These are phyloP conservation scores for Scrobipalpa costella DNA, from an alignment of 2,888 invertebrate genomes.

Conservation along the genomic window DNA sequence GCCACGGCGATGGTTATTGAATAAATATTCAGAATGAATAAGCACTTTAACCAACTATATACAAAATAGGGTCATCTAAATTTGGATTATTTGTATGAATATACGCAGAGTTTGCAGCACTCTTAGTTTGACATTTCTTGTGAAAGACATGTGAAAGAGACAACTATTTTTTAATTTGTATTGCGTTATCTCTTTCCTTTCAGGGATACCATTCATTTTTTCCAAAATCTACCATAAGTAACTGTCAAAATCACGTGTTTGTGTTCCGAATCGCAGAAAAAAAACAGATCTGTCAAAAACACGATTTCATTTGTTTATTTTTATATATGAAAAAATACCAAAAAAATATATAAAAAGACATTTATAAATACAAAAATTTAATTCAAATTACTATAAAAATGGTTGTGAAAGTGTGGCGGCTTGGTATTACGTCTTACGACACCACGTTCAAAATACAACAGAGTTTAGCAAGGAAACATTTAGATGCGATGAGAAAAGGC, in stretches of 20 bases:
- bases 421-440: slow-evolving; percentile 70
- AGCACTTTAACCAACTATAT: no score
- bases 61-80: no score
- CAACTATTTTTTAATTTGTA: not conserved
- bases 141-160: not conserved
- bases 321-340: not conserved
- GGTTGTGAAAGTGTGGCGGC: slow-evolving; percentile 73
- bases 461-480: slow-evolving; percentile 64
- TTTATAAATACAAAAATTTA: not conserved
- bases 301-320: slow-evolving; percentile 2
- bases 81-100: not conserved
- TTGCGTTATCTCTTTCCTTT: slow-evolving; percentile 1
- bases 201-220: not conserved
- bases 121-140: not conserved
- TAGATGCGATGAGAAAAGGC: slow-evolving; percentile 65
- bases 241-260: slow-evolving; percentile 10
- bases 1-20: no score
- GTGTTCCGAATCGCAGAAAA: no score
- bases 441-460: slow-evolving; percentile 68
- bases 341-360: not conserved
- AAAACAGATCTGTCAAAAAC: not conserved
- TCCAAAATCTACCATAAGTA: not conserved
- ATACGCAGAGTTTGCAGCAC: not conserved
- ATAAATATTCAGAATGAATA: no score
- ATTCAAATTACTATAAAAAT: slow-evolving; percentile 40